Percentiles rank a stretch among this genome's conserved stretches.
phyloP scores from a whole-genome alignment of 2,113 vertebrate genomes.

The Irena cyanogastra region DNA sequence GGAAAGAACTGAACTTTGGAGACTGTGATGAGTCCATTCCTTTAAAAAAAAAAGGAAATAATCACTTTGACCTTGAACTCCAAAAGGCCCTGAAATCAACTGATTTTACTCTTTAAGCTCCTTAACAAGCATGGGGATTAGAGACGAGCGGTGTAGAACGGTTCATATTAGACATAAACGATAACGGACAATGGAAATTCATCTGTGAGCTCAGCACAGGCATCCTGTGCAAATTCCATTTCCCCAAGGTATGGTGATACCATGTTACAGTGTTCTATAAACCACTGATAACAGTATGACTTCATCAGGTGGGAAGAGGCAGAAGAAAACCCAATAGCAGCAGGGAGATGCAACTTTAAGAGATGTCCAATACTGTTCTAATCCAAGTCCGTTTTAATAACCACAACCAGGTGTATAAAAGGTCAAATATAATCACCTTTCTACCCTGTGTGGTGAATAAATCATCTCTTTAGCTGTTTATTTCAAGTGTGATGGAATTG shows the following conservation, averaged over 20 bases:
- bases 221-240: slow-evolving; percentile 60
- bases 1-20: slow-evolving; percentile 71
- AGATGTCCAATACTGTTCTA: background rate
- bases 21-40: slow-evolving; percentile 64
- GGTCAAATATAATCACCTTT: background rate
- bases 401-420: background rate
- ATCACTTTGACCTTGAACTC: slow-evolving; percentile 81
- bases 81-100: slow-evolving; percentile 76
- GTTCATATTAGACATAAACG: slow-evolving; percentile 71
- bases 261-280: background rate
- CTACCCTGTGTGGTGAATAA: background rate
- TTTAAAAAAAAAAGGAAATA: slow-evolving; percentile 65
- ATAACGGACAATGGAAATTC: slow-evolving; percentile 70
- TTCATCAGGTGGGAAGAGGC: slow-evolving; percentile 7
- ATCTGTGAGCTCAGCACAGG: slow-evolving; percentile 54
- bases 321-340: slow-evolving; percentile 1
- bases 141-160: slow-evolving; percentile 51
- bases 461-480: background rate
- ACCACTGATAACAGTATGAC: background rate
- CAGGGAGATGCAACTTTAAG: background rate
- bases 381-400: background rate
- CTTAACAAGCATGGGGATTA: slow-evolving; percentile 75
- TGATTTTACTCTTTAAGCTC: slow-evolving; percentile 75
- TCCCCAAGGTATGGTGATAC: slow-evolving; percentile 46
- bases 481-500: background rate